A percentile compares a stretch with the other conserved stretches of the same genome.
Evolutionary conservation across 1,140 invertebrate genomes (phyloP).

Genomic region (Paramacrobiotus metropolitanus): DNA sequence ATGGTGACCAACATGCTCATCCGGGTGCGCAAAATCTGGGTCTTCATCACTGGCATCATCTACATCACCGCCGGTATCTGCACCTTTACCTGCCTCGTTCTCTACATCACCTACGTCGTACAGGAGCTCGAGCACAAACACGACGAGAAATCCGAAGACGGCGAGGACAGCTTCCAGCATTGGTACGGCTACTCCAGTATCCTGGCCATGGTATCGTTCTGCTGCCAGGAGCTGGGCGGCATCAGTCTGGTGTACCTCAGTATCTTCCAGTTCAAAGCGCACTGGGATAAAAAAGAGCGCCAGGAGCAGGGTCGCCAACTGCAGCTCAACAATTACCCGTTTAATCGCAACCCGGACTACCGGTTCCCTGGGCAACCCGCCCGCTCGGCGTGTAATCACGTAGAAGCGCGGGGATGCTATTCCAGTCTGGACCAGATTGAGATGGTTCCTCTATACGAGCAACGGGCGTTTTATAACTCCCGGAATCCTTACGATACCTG

Average conservation of each 20-base stretch:
- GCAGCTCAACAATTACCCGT: too few species aligned
- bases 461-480: too few species aligned
- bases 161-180: not conserved
- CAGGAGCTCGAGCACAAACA: not conserved
- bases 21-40: not conserved
- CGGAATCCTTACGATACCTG: too few species aligned
- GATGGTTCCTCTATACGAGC: too few species aligned
- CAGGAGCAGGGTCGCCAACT: not conserved
- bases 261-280: not conserved
- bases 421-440: too few species aligned
- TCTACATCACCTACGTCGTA: conserved; percentile 1
- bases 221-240: not conserved
- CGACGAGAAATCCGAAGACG: not conserved
- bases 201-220: not conserved
- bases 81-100: not conserved
- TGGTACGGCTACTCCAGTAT: not conserved
- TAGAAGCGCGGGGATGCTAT: too few species aligned
- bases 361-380: too few species aligned
- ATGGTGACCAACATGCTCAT: not conserved
- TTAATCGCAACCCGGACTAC: too few species aligned
- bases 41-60: not conserved
- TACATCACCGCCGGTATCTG: not conserved
- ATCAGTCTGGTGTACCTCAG: not conserved
- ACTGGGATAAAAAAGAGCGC: not conserved
- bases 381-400: too few species aligned